Conservation (phyloP, 37 sponge, comb jelly and placozoan genomes). For the Haliclona indistincta region DNA sequence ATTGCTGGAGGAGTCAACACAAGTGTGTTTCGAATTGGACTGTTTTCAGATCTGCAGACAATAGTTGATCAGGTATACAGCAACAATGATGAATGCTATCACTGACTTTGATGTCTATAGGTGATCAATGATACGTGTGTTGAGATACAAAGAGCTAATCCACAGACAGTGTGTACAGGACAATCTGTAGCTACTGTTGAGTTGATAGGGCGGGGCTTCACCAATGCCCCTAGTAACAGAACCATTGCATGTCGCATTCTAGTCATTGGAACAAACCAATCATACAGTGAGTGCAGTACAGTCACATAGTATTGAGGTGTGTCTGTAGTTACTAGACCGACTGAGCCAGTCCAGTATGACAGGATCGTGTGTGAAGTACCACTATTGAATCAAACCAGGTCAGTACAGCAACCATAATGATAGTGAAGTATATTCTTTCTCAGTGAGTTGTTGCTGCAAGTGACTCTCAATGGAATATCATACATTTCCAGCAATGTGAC, state of each 20-base stretch:
- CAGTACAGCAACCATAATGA: background rate
- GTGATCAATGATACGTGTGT: constrained; percentile 31
- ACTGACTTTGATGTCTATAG: background rate
- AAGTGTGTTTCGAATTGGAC: background rate
- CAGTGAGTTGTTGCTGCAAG: constrained; percentile 31
- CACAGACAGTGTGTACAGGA: constrained; percentile 6
- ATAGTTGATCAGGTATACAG: background rate
- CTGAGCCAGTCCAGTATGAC: background rate
- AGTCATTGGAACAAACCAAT: background rate
- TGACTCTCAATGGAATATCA: constrained; percentile 46
- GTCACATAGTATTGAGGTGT: background rate
- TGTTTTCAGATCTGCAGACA: background rate
- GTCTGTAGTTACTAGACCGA: background rate
- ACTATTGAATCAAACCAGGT: background rate
- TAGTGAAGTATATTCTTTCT: background rate
- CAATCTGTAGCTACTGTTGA: background rate
- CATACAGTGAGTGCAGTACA: background rate
- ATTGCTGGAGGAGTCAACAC: background rate
- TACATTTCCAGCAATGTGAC: constrained; percentile 38
- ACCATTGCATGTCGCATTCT: constrained; percentile 11
- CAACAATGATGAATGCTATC: too few relatives aligned
- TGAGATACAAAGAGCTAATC: constrained; percentile 28
- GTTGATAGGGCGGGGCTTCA: constrained; percentile 26
- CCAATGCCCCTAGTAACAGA: background rate
- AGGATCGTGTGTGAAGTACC: constrained; percentile 15